Conservation (phyloP, 1,140 invertebrate species). For the Panagrolaimus sp. region DNA sequence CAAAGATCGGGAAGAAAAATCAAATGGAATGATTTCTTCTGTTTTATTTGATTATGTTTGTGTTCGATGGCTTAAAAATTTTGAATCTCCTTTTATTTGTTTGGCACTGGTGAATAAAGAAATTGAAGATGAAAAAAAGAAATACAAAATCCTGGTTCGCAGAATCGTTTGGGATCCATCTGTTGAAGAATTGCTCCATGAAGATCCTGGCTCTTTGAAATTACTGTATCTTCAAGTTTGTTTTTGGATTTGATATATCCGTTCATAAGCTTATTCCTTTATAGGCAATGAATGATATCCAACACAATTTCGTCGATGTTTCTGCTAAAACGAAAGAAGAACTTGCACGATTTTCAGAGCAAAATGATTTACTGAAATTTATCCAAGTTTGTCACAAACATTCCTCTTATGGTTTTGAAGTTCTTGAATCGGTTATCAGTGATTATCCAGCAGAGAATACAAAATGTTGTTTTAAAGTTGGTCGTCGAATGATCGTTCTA, state of each 20-base stretch:
- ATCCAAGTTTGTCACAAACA: slow-evolving; percentile 42
- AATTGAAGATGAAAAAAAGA: slow-evolving; percentile 21
- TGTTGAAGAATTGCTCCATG: slow-evolving; percentile 43
- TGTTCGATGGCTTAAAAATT: slow-evolving; percentile 49
- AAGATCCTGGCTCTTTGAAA: slow-evolving; percentile 36
- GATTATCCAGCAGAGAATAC: slow-evolving; percentile 27
- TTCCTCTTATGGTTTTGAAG: slow-evolving; percentile 43
- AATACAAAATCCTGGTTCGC: slow-evolving; percentile 36
- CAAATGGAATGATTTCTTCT: neutral
- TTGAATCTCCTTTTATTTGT: slow-evolving; percentile 45
- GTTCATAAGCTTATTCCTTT: slow-evolving; percentile 1
- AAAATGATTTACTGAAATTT: slow-evolving; percentile 35
- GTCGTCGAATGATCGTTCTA: slow-evolving; percentile 39
- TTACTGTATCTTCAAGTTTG: slow-evolving; percentile 42
- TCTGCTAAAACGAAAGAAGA: slow-evolving; percentile 25
- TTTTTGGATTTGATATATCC: neutral
- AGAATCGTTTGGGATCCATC: slow-evolving; percentile 47
- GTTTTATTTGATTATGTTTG: slow-evolving; percentile 18
- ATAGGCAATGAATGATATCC: slow-evolving; percentile 45
- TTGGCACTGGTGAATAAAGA: slow-evolving; percentile 32
- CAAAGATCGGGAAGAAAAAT: neutral
- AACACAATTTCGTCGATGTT: slow-evolving; percentile 32
- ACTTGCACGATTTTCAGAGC: slow-evolving; percentile 29
- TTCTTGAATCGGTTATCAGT: slow-evolving; percentile 33
- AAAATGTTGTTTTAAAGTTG: slow-evolving; percentile 37